Conservation (phyloP, 1,140 invertebrate genomes). For the Chironomus striatipennis region DNA sequence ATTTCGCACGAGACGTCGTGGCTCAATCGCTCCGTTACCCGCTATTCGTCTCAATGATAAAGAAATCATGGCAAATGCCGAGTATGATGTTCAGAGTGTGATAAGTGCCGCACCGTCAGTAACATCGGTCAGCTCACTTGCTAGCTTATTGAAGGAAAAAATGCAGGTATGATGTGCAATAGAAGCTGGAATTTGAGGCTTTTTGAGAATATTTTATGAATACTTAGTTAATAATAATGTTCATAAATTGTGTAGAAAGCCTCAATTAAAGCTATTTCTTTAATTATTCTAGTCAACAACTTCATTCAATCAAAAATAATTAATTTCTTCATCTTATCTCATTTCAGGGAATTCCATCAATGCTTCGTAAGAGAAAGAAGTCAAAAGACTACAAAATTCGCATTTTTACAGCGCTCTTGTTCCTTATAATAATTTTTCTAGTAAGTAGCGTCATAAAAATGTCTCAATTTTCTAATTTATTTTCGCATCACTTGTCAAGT, state of each 20-base stretch:
- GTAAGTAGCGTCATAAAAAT: slow-evolving; percentile 30
- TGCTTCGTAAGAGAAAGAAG: slow-evolving; percentile 52
- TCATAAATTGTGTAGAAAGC: no score
- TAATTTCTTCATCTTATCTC: no score
- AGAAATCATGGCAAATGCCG: slow-evolving; percentile 37
- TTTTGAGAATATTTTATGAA: no score
- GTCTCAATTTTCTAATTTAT: slow-evolving; percentile 15
- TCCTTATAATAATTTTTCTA: slow-evolving; percentile 68
- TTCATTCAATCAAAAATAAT: no score
- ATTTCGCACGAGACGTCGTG: slow-evolving; percentile 36
- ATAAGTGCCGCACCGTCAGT: slow-evolving; percentile 49
- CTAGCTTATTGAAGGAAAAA: slow-evolving; percentile 71
- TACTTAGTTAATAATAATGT: no score
- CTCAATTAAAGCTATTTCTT: no score
- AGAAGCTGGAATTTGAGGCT: no score
- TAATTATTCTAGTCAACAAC: no score
- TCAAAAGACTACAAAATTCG: slow-evolving; percentile 62
- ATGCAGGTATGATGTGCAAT: slow-evolving; percentile 51
- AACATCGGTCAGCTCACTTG: slow-evolving; percentile 72
- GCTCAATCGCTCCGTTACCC: slow-evolving; percentile 37
- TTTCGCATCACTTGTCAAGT: neutral
- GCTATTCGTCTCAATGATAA: slow-evolving; percentile 37
- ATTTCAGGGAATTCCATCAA: slow-evolving; percentile 43
- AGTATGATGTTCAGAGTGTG: slow-evolving; percentile 38
- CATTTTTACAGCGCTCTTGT: slow-evolving; percentile 69